A percentile compares a stretch with the other conserved stretches of the same genome.
These are phyloP conservation scores for Listrodromus nycthemerus DNA, from an alignment of 2,888 invertebrate species.

Conservation along the genomic window DNA sequence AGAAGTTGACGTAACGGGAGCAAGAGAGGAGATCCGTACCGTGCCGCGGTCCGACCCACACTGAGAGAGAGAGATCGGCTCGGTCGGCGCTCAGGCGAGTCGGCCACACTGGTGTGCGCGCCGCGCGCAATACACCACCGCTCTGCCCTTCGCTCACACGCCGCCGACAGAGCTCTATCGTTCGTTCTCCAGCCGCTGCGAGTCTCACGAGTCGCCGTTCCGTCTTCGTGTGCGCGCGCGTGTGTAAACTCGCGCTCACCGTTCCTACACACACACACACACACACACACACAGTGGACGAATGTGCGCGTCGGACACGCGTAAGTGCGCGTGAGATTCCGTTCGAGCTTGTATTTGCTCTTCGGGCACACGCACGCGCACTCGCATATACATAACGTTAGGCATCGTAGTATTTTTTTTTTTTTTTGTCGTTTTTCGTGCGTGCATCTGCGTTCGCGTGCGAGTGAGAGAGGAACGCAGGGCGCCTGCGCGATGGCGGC, in stretches of 20 bases:
- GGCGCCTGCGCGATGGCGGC: constrained; percentile 66
- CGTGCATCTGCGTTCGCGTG: constrained; percentile 49
- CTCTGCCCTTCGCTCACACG: constrained; percentile 16
- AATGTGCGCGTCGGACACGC: constrained; percentile 53
- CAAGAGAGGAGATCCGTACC: constrained; percentile 65
- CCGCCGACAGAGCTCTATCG: constrained; percentile 47
- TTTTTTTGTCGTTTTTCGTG: constrained; percentile 1
- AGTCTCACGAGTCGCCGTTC: constrained; percentile 40
- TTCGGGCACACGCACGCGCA: constrained; percentile 10
- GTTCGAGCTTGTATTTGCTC: constrained; percentile 36
- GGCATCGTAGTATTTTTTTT: constrained; percentile 18
- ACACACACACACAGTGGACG: constrained; percentile 42
- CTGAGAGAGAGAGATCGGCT: constrained; percentile 81
- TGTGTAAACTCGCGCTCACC: constrained; percentile 64
- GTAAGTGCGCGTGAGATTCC: constrained; percentile 42
- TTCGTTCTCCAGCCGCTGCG: constrained; percentile 51
- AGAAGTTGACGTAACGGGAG: constrained; percentile 29
- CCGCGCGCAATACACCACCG: constrained; percentile 59
- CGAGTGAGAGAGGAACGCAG: constrained; percentile 23
- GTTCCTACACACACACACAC: constrained; percentile 59
- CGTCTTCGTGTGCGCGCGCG: constrained; percentile 7
- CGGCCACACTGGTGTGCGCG: constrained; percentile 71
- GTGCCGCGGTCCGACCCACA: constrained; percentile 77
- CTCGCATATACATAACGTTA: constrained; percentile 8
- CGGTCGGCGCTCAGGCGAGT: constrained; percentile 75